phyloP scores from a whole-genome alignment of 2,888 invertebrate species.

The Meteorus cinctellus region DNA sequence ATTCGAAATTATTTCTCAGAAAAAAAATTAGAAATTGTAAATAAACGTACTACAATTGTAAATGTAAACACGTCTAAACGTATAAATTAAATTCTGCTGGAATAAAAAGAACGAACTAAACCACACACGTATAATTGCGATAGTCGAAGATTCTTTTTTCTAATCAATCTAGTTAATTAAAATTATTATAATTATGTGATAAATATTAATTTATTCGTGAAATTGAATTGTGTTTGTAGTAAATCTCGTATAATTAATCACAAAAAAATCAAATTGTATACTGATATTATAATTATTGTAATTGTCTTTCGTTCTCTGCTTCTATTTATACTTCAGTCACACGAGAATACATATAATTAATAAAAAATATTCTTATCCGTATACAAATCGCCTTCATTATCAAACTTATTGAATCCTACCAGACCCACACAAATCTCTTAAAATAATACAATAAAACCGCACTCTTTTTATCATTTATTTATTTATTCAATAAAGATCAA shows the following conservation, averaged over 20 bases:
- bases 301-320: conserved; percentile 17
- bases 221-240: conserved; percentile 40
- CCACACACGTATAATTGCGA: conserved; percentile 26
- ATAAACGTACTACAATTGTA: conserved; percentile 22
- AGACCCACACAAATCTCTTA: too few relatives aligned
- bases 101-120: conserved; percentile 30
- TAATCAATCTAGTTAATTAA: not conserved
- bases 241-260: conserved; percentile 8
- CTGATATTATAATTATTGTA: conserved; percentile 11
- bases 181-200: conserved; percentile 55
- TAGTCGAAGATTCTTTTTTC: conserved; percentile 34
- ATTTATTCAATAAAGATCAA: not conserved
- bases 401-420: not conserved
- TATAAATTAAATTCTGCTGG: not conserved
- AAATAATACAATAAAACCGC: not conserved
- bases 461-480: not conserved
- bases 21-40: conserved; percentile 30
- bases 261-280: conserved; percentile 8
- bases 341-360: conserved; percentile 25
- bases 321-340: conserved; percentile 38
- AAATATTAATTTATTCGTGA: conserved; percentile 62
- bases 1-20: conserved; percentile 13
- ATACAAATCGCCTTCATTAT: not conserved
- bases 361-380: conserved; percentile 30
- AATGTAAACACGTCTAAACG: not conserved